These are phyloP conservation scores for Ornithorhynchus anatinus DNA, from an alignment of 2,113 vertebrate genomes.

Conservation along the genomic window DNA sequence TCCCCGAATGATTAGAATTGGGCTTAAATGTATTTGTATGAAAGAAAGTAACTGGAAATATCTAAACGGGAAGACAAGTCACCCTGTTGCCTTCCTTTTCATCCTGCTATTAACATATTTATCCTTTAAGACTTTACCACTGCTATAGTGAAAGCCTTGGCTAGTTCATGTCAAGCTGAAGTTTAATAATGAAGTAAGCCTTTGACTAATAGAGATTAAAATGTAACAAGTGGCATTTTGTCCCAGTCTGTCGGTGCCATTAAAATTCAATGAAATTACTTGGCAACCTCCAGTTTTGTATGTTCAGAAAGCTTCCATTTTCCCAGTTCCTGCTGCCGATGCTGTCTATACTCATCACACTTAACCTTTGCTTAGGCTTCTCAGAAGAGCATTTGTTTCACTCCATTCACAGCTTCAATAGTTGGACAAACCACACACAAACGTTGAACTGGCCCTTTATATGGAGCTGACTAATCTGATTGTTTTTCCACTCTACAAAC, in stretches of 20 bases:
- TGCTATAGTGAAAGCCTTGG: neutral
- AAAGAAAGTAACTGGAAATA: too few species aligned
- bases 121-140: neutral
- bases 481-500: slow-evolving; percentile 82
- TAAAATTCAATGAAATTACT: slow-evolving; percentile 55
- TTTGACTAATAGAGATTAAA: slow-evolving; percentile 26
- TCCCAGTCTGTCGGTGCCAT: slow-evolving; percentile 53
- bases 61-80: neutral
- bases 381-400: slow-evolving; percentile 76
- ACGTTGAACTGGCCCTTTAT: slow-evolving; percentile 70
- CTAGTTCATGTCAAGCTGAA: neutral
- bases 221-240: slow-evolving; percentile 12
- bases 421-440: slow-evolving; percentile 74
- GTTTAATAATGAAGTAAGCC: slow-evolving; percentile 41
- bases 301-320: slow-evolving; percentile 62
- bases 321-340: slow-evolving; percentile 15
- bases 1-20: too few species aligned
- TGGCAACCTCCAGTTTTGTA: slow-evolving; percentile 52
- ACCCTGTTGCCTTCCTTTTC: neutral
- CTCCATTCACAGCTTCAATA: slow-evolving; percentile 72
- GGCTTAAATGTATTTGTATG: too few species aligned
- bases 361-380: slow-evolving; percentile 79
- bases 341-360: slow-evolving; percentile 77
- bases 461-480: slow-evolving; percentile 80
- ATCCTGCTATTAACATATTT: neutral